Conservation (phyloP, 2,888 invertebrate genomes). For the Eupithecia exiguata region DNA sequence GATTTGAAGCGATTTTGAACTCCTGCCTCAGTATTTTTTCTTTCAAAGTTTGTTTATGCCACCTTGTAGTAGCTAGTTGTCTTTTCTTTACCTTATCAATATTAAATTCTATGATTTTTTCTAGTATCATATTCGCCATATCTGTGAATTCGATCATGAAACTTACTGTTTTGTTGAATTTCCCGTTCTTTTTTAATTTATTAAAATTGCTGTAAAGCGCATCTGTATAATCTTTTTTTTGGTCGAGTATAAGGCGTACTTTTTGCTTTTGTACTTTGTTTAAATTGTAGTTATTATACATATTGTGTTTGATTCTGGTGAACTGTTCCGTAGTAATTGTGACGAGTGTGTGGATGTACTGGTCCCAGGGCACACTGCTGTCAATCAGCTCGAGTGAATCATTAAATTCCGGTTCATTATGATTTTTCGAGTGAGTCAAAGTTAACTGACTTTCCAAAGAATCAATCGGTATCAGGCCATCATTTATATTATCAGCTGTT, state of each 20-base stretch:
- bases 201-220: slow-evolving; percentile 16
- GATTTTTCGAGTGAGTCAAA: not conserved
- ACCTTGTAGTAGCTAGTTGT: slow-evolving; percentile 16
- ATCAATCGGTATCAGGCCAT: not conserved
- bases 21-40: slow-evolving; percentile 35
- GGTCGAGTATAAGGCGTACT: slow-evolving; percentile 17
- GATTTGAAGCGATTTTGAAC: slow-evolving; percentile 26
- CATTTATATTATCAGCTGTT: not conserved
- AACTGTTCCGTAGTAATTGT: slow-evolving; percentile 13
- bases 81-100: slow-evolving; percentile 19
- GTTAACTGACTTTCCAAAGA: not conserved
- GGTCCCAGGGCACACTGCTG: slow-evolving; percentile 21
- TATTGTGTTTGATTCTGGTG: slow-evolving; percentile 21
- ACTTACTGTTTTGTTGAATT: slow-evolving; percentile 22
- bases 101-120: slow-evolving; percentile 22
- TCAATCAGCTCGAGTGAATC: not conserved
- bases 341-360: slow-evolving; percentile 14
- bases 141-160: slow-evolving; percentile 28
- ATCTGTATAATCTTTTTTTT: slow-evolving; percentile 19
- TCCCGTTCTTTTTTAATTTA: slow-evolving; percentile 10
- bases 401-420: not conserved
- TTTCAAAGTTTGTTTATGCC: slow-evolving; percentile 31
- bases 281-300: slow-evolving; percentile 27
- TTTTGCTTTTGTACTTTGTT: slow-evolving; percentile 20
- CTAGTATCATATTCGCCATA: slow-evolving; percentile 18